A percentile compares a stretch with the other conserved stretches of the same genome.
These are phyloP conservation scores for Acholoe squamosa DNA, from an alignment of 2,888 invertebrate genomes.

Conservation along the genomic window DNA sequence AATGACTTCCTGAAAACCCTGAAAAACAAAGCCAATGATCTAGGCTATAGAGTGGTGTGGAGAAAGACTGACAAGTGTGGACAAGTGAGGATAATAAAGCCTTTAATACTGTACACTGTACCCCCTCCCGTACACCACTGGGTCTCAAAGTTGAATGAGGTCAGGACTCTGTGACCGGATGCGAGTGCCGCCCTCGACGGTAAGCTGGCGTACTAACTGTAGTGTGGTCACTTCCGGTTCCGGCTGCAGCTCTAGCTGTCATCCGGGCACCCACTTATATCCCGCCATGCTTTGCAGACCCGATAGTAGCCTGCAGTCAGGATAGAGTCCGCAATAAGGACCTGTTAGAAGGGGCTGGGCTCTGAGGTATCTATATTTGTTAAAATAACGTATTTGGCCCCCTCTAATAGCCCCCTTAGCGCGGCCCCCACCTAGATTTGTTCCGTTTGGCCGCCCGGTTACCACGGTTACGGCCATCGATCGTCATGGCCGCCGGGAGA, in stretches of 20 bases:
- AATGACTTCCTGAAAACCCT: no score
- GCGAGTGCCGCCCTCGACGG: not conserved
- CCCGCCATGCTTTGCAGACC: constrained; percentile 65
- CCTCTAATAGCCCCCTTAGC: constrained; percentile 71
- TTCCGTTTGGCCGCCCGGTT: constrained; percentile 73
- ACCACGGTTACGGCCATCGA: constrained; percentile 72
- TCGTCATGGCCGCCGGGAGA: constrained; percentile 67
- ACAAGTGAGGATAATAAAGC: no score
- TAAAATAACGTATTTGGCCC: constrained; percentile 73
- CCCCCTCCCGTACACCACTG: no score
- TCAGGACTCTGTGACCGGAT: not conserved
- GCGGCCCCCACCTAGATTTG: constrained; percentile 73
- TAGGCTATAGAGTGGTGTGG: no score
- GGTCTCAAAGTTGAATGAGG: no score
- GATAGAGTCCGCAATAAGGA: constrained; percentile 66
- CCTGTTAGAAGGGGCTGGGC: constrained; percentile 63
- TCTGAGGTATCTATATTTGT: constrained; percentile 73
- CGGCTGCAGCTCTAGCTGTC: not conserved
- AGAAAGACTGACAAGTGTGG: no score
- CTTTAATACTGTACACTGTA: no score
- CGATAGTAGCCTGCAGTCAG: constrained; percentile 68
- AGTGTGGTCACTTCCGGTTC: constrained; percentile 44
- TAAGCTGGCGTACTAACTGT: constrained; percentile 8
- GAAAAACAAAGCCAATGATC: no score
- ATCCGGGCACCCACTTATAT: constrained; percentile 25